Base-by-base conservation (phyloP, 2,797 vertebrate genomes). In the Poecile montanus region DNA sequence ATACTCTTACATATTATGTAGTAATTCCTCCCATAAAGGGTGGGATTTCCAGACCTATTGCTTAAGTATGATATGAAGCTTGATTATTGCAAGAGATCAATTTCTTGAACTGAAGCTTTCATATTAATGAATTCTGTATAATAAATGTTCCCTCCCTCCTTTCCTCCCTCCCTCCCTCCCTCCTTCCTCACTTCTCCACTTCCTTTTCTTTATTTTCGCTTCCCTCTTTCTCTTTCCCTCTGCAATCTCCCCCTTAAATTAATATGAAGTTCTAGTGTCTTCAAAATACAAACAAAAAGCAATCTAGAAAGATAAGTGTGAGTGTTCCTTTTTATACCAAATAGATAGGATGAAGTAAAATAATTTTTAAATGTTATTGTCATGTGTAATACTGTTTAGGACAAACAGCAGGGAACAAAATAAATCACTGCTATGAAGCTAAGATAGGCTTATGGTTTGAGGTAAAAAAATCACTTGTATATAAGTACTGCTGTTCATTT, bases 281-380 rank as follows among this genome's bases (percentile, higher is more conserved):
- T 93, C 77, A 91, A 96, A 95, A 81, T 81, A 86, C 65, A 96
- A 97, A 93, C 9, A 29, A 50, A 76, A 96, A 95, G 4, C 56
- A 96, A 88, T 91, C 80, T 85, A 81, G 77, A 93, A 96, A 94
- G 61, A 95, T 91, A 95, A 95, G 27, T 83, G 88, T 75, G 78
- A 25, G 65, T 92, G 34, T 75, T 72, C 84, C 16, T 34, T 65
- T 94, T 96, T 92, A 83, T 95, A 45, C 44, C 87, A 96, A 85
- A 95, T 20, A 56, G 47, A 95, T 58, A 95, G 87, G 42, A 95
- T 91, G 70, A 89, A 93, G 81, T 84, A 71, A 81, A 95, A 75
- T 80, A 50, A 58, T 50, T 67, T 44, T 81, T 36, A 85, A 81
- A 85, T n/a, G 12, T 36, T 71, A 10, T 48, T 66, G 44, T 58